Conservation (phyloP, 2,797 vertebrate genomes). For the Babyrousa celebensis region DNA sequence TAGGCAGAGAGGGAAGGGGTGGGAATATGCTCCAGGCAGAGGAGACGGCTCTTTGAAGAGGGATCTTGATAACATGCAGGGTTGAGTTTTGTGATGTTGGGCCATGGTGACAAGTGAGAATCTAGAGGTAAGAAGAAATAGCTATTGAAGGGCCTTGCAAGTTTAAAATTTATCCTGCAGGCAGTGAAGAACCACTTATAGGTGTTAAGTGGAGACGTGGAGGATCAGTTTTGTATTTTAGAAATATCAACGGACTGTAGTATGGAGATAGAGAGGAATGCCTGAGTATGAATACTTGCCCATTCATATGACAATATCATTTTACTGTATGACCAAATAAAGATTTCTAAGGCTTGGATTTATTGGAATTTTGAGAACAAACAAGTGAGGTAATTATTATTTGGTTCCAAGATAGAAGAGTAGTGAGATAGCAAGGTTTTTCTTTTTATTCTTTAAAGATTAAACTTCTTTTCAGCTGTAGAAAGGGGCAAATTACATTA, state of each 20-base stretch:
- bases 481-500: constrained; percentile 94
- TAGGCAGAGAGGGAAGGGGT: not conserved
- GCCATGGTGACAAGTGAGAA: not conserved
- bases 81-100: constrained; percentile 32
- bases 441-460: constrained; percentile 89
- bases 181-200: not conserved
- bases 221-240: constrained; percentile 31
- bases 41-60: not conserved
- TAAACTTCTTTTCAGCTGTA: constrained; percentile 91
- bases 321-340: constrained; percentile 76
- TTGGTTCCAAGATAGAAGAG: constrained; percentile 88
- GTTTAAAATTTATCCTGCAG: constrained; percentile 13
- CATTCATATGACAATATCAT: not conserved
- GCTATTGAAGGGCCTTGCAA: constrained; percentile 8
- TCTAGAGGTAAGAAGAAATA: not conserved
- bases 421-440: constrained; percentile 88
- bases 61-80: not conserved
- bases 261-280: constrained; percentile 8
- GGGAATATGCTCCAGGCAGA: not conserved
- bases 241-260: not conserved
- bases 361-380: constrained; percentile 79
- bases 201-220: not conserved
- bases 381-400: constrained; percentile 87
- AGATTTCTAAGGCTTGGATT: constrained; percentile 70
- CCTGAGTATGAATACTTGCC: not conserved